Conservation (phyloP, 2,888 invertebrate species). For the Halictus ligatus region DNA sequence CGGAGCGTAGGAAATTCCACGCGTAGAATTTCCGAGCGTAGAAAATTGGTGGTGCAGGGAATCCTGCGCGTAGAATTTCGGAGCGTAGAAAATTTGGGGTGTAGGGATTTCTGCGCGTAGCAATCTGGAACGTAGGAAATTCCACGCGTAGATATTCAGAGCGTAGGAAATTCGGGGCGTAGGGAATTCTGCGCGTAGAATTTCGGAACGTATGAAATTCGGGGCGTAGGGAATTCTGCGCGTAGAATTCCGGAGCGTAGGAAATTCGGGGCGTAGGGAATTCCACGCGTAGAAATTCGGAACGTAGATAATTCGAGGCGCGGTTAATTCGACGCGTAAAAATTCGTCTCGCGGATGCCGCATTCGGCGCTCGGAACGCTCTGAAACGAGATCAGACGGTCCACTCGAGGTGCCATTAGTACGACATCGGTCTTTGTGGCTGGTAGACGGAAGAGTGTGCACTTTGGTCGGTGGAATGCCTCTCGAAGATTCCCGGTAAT, state of each 20-base stretch:
- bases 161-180: neutral
- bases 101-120: too few species aligned
- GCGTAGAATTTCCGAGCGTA: neutral
- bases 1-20: neutral
- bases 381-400: neutral
- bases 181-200: neutral
- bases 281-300: neutral
- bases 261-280: accelerated
- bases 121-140: neutral
- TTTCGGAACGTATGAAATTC: neutral
- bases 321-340: neutral
- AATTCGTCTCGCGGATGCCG: neutral
- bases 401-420: neutral
- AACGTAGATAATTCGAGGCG: neutral
- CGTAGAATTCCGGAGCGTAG: too few species aligned
- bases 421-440: neutral
- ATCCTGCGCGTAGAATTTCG: neutral
- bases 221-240: too few species aligned
- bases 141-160: neutral
- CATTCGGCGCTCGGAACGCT: neutral
- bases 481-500: neutral
- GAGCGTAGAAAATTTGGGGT: neutral
- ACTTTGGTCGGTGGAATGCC: neutral
- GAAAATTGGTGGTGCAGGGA: neutral
- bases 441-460: neutral